These are phyloP conservation scores for Ianthella basta DNA, from an alignment of 37 sponge, comb jelly and placozoan species.

Conservation along the genomic window DNA sequence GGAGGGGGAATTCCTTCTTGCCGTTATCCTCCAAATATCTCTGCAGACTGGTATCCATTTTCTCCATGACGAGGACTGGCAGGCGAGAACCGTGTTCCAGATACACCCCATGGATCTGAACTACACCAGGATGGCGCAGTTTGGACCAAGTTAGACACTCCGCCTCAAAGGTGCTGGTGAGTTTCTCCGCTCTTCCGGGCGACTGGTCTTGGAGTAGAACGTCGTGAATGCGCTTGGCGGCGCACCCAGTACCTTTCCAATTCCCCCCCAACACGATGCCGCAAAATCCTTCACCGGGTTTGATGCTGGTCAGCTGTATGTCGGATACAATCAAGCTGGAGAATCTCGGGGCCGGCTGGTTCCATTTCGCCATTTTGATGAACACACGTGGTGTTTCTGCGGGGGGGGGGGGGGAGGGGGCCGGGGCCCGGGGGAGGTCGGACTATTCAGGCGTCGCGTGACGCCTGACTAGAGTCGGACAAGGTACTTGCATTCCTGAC, in stretches of 20 bases:
- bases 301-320: too few species aligned
- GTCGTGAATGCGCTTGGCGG: not conserved
- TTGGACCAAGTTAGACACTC: slow-evolving; percentile 14
- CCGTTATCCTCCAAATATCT: not conserved
- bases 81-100: not conserved
- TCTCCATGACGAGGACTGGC: slow-evolving; percentile 17
- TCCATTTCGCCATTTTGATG: too few species aligned
- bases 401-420: too few species aligned
- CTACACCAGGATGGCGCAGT: slow-evolving; percentile 10
- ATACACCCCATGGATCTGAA: not conserved
- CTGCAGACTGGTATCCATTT: slow-evolving; percentile 17
- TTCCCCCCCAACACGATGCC: not conserved
- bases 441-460: too few species aligned
- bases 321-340: too few species aligned
- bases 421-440: too few species aligned
- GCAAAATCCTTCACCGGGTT: not conserved
- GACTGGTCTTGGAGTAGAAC: not conserved
- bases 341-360: too few species aligned
- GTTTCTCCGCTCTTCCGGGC: not conserved
- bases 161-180: not conserved
- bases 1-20: not conserved
- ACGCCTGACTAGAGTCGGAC: too few species aligned
- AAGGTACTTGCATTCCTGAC: too few species aligned
- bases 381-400: too few species aligned
- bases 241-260: not conserved